Conservation (phyloP, 2,113 vertebrate genomes). For the Globicephala melas region DNA sequence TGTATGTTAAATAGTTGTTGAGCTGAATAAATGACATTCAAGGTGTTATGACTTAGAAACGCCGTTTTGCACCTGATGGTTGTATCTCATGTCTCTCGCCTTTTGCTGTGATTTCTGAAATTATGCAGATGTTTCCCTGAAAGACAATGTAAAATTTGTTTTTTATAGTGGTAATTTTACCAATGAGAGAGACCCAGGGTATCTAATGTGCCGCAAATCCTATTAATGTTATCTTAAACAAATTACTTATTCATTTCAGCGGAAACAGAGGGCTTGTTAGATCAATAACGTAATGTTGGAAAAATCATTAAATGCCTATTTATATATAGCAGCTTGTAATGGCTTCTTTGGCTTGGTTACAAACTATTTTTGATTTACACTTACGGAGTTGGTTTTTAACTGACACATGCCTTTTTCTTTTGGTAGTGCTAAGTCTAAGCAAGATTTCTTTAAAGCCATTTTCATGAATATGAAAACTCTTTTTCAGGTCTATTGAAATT, state of each 20-base stretch:
- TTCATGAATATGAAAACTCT: conserved; percentile 11
- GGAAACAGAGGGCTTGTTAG: conserved; percentile 29
- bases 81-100: not conserved
- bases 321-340: conserved; percentile 50
- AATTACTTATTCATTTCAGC: conserved; percentile 59
- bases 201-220: not conserved
- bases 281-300: conserved; percentile 55
- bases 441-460: not conserved
- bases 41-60: not conserved
- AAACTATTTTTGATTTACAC: conserved; percentile 46
- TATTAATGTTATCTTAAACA: conserved; percentile 54
- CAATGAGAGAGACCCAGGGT: not conserved
- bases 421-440: not conserved
- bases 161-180: conserved; percentile 26
- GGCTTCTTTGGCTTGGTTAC: conserved; percentile 48
- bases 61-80: not conserved
- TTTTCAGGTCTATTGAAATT: not conserved
- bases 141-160: not conserved
- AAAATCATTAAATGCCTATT: conserved; percentile 68
- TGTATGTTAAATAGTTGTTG: not conserved
- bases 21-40: not conserved
- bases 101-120: conserved; percentile 36
- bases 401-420: conserved; percentile 48
- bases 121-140: not conserved
- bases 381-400: conserved; percentile 48